Evolutionary conservation across 2,113 vertebrate genomes (phyloP), one percentile per base, ranked within the genome.

Genomic region (Acanthisitta chloris): DNA sequence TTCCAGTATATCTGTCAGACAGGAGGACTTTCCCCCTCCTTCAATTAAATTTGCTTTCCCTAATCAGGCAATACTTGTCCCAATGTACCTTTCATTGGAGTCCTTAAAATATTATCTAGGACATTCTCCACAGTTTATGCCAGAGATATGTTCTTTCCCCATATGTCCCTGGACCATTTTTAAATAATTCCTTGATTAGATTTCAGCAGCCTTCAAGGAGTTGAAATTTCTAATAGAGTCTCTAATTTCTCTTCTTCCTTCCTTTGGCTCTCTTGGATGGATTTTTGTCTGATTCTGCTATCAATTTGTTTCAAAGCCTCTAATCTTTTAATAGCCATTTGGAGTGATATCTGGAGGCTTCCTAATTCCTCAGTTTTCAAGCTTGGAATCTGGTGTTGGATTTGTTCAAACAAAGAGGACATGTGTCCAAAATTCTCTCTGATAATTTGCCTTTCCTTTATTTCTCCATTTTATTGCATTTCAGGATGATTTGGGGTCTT

Each of bases 201-300:
- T 93, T 94, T 81, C 67, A 5, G 28, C 54, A 52, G 48, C 57
- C 78, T 90, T 95, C 78, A 85, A 85, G 85, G 81, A 73, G 36
- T 86, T 86, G 67, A 93, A 89, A 88, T 88, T 55, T 92, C 55
- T 92, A 77, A 94, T 55, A 81, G 55, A 78, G 52, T 76, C 79
- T 95, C 69, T 55, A 49, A 67, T 94, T 95, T 95, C 70, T n/a
- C 34, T 84, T 70, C 61, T 29, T 61, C 49, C 74, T 93, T 97
- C 43, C 40, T 92, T 93, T 91, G 34, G 31, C 34, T 91, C 42
- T 71, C 61, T 58, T 58, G 59, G 61, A 85, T 88, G 42, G 54
- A 57, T 83, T 96, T 96, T 95, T 59, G 18, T 70, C 88, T 77
- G 45, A 81, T 92, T 70, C 38, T 17, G 31, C 69, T 59, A 46